phyloP scores from a whole-genome alignment of 2,888 invertebrate genomes.

The Coremacera marginata region DNA sequence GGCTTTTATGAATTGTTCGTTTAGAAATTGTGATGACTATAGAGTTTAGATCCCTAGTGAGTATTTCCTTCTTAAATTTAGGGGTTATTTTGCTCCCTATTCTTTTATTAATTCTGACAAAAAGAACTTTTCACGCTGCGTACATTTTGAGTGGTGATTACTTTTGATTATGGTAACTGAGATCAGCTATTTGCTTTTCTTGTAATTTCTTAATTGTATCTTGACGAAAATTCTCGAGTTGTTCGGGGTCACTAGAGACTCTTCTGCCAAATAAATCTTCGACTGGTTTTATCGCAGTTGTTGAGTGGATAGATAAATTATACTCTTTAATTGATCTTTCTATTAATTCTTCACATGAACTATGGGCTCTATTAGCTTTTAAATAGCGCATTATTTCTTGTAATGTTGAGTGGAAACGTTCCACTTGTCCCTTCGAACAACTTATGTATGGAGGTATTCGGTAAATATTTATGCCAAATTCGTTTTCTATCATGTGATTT shows the following conservation, averaged over 20 bases:
- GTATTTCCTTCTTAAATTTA: too few species aligned
- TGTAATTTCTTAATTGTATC: constrained; percentile 14
- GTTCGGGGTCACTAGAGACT: neutral
- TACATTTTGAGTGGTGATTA: neutral
- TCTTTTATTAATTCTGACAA: constrained; percentile 12
- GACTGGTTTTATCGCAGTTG: constrained; percentile 8
- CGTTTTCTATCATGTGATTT: constrained; percentile 10
- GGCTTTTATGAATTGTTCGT: too few species aligned
- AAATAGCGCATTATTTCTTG: neutral
- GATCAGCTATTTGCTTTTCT: constrained; percentile 18
- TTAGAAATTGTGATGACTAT: too few species aligned
- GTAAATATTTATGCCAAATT: constrained; percentile 3
- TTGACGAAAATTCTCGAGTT: neutral
- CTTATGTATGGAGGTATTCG: constrained; percentile 14
- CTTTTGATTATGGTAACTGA: constrained; percentile 11
- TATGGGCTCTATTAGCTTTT: neutral
- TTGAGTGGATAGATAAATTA: constrained; percentile 19
- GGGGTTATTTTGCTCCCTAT: too few species aligned
- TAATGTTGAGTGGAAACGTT: neutral
- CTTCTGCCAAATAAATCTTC: constrained; percentile 19
- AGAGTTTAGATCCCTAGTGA: too few species aligned
- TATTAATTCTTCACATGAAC: neutral
- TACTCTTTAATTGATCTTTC: neutral
- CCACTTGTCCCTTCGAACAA: neutral
- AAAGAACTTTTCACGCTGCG: constrained; percentile 43